Conservation (phyloP, 2,888 invertebrate species). For the Lithophane socia region DNA sequence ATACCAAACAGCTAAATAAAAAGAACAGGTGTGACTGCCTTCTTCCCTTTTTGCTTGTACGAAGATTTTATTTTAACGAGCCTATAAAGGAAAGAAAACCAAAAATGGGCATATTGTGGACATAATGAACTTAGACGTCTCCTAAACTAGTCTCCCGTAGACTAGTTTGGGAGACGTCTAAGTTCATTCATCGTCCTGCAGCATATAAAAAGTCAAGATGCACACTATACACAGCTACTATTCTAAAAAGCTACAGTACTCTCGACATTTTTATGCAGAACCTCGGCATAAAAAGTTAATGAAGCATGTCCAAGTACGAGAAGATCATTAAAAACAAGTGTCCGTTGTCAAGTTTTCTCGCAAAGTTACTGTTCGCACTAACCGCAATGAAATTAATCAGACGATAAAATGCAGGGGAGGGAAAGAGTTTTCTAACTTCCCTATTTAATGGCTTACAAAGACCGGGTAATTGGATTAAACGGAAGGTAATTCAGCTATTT, state of each 20-base stretch:
- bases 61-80: background rate
- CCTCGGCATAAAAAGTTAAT: slow-evolving; percentile 51
- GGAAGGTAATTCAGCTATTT: slow-evolving; percentile 54
- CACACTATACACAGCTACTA: background rate
- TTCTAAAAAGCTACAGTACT: slow-evolving; percentile 18
- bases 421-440: slow-evolving; percentile 55
- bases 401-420: slow-evolving; percentile 58
- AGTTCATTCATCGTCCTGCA: background rate
- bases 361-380: slow-evolving; percentile 61
- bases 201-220: background rate
- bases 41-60: background rate
- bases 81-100: background rate
- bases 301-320: slow-evolving; percentile 55
- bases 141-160: background rate
- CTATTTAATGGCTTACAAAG: slow-evolving; percentile 59
- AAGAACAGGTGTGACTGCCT: background rate
- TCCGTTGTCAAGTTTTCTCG: slow-evolving; percentile 61
- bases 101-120: background rate
- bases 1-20: background rate
- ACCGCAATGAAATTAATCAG: slow-evolving; percentile 65
- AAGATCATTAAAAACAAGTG: slow-evolving; percentile 63
- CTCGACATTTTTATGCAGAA: slow-evolving; percentile 36
- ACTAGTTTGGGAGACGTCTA: too few species aligned
- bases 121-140: background rate
- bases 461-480: slow-evolving; percentile 56